Evolutionary conservation across 2,888 invertebrate species (phyloP), one percentile per base, ranked within the genome.

Genomic region (Icerya purchasi): DNA sequence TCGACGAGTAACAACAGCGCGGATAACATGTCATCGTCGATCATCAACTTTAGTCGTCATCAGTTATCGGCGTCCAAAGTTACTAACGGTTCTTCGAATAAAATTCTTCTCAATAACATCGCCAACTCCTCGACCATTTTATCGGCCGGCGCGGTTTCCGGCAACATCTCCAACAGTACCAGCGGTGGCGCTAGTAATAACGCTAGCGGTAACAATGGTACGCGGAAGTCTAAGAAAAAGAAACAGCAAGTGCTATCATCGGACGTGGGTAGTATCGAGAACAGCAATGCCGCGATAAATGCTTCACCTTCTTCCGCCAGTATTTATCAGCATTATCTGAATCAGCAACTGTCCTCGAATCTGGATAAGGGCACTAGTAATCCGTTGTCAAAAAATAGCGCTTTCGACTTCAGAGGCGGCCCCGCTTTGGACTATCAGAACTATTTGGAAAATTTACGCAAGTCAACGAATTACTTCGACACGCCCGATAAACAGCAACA

Each of bases 331-430:
- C n/a, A n/a, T n/a, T n/a, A n/a, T n/a, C n/a, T n/a, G n/a, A n/a
- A n/a, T n/a, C n/a, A n/a, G n/a, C n/a, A n/a, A n/a, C n/a, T n/a
- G n/a, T n/a, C n/a, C n/a, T n/a, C 36, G 61, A 75, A 75, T 63
- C 79, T 84, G 65, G n/a, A n/a, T n/a, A n/a, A n/a, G n/a, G n/a
- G n/a, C n/a, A n/a, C n/a, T n/a, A n/a, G n/a, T n/a, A n/a, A n/a
- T n/a, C n/a, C n/a, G n/a, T n/a, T n/a, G n/a, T n/a, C n/a, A n/a
- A n/a, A n/a, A n/a, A n/a, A n/a, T n/a, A 86, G 86, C 72, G 86
- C 88, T 57, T 89, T 88, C 67, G 88, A 87, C 69, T 89, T 87
- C 68, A 85, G 85, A 20, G 77, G 85, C 2, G 75, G 84, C 61
- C 73, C 83, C 54, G 81, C 80, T 68, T 75, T 79, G 65, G 77